Evolutionary conservation across 2,113 vertebrate genomes (phyloP).

Genomic region (Tinamus guttatus): DNA sequence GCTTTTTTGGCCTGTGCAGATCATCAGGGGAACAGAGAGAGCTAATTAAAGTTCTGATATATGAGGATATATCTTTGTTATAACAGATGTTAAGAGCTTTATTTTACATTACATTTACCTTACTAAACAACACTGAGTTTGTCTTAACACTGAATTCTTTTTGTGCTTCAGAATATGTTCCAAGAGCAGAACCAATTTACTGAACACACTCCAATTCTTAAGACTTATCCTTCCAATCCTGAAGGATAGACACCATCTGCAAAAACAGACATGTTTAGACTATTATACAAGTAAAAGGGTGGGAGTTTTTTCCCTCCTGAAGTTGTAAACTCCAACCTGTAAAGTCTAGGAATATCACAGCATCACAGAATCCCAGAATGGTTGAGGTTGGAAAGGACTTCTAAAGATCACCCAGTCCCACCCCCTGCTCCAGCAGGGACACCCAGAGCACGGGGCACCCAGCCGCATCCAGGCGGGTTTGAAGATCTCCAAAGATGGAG

Average conservation of each 20-base stretch:
- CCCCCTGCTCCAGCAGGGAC: too few species aligned
- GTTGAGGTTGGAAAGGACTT: too few species aligned
- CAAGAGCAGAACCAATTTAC: background rate
- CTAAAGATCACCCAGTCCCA: too few species aligned
- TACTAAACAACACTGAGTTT: background rate
- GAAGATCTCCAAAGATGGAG: too few species aligned
- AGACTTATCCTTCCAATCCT: background rate
- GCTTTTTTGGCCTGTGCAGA: background rate
- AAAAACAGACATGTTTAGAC: background rate
- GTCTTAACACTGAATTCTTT: background rate
- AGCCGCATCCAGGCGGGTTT: too few species aligned
- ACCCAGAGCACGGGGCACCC: too few species aligned
- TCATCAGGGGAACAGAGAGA: background rate
- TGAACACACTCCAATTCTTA: background rate
- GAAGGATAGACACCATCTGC: background rate
- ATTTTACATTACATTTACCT: constrained; percentile 19
- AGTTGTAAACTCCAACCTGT: background rate
- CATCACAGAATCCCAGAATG: too few species aligned
- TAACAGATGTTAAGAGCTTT: background rate
- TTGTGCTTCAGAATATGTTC: background rate
- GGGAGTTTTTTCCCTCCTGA: accelerated
- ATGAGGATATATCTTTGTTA: background rate
- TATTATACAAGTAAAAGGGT: background rate
- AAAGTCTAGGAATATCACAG: background rate
- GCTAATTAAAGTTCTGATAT: background rate